Percentiles rank a stretch among this genome's conserved stretches.
Evolutionary conservation across 2,888 invertebrate genomes (phyloP).

Genomic region (Coleophora flavipennella): DNA sequence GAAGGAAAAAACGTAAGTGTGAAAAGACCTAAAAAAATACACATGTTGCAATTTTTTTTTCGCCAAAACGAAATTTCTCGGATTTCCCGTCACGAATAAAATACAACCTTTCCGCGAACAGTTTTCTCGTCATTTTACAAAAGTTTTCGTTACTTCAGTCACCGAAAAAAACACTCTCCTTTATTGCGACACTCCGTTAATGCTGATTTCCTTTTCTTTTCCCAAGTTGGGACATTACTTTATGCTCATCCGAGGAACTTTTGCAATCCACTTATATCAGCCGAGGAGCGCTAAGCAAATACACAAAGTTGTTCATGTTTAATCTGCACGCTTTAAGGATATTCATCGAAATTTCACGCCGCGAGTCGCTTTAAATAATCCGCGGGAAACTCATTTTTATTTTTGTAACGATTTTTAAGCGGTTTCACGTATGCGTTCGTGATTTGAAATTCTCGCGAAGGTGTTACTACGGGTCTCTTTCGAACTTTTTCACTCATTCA

Average conservation of each 20-base stretch:
- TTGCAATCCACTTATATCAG: conserved; percentile 72
- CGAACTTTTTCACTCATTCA: too few species aligned
- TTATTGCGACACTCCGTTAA: conserved; percentile 60
- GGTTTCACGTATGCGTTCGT: conserved; percentile 19
- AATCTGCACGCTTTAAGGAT: conserved; percentile 65
- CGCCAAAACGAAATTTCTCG: too few species aligned
- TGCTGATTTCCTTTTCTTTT: conserved; percentile 54
- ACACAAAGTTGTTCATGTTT: conserved; percentile 67
- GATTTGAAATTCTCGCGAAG: conserved; percentile 19
- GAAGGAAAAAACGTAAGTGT: too few species aligned
- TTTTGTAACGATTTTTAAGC: conserved; percentile 30
- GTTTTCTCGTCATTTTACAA: conserved; percentile 44
- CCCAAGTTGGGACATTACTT: conserved; percentile 52
- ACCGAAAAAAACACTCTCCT: conserved; percentile 49
- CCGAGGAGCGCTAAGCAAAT: conserved; percentile 68
- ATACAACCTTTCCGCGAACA: conserved; percentile 9
- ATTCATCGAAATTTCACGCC: conserved; percentile 63
- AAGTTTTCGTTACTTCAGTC: conserved; percentile 27
- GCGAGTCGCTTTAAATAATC: conserved; percentile 61
- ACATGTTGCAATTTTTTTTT: too few species aligned
- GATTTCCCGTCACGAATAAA: background rate
- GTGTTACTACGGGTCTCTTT: conserved; percentile 9
- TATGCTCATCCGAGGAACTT: conserved; percentile 68
- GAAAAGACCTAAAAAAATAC: too few species aligned
- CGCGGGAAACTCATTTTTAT: conserved; percentile 41